Percentiles rank a stretch among this genome's conserved stretches.
phyloP scores from a whole-genome alignment of 2,797 vertebrate genomes.

The Rousettus madagascariensis region DNA sequence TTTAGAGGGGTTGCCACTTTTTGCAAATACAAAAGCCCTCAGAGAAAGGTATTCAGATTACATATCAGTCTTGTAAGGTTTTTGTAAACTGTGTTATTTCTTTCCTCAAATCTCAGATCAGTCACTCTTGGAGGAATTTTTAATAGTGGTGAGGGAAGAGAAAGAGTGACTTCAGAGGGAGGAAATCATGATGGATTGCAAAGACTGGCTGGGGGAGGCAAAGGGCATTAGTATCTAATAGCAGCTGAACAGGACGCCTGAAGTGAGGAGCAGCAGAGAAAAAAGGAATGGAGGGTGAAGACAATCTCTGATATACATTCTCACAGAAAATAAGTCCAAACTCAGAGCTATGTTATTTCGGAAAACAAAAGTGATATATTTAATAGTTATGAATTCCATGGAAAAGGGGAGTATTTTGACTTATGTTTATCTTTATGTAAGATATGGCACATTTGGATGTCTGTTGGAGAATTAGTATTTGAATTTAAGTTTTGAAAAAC shows the following conservation, averaged over 20 bases:
- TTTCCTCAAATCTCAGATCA: not conserved
- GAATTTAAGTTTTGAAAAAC: slow-evolving; percentile 39
- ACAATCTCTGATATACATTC: not conserved
- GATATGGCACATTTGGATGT: not conserved
- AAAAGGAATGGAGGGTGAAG: not conserved
- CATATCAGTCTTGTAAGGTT: not conserved
- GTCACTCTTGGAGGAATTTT: not conserved
- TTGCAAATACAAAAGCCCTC: not conserved
- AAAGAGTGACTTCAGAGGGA: not conserved
- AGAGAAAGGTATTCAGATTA: not conserved
- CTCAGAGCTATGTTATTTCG: not conserved
- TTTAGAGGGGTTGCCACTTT: not conserved
- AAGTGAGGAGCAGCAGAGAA: not conserved
- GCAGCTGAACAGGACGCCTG: not conserved
- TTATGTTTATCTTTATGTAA: not conserved
- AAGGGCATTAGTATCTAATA: not conserved
- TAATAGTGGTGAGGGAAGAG: not conserved
- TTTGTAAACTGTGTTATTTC: not conserved
- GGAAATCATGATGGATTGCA: not conserved
- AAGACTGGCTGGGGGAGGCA: not conserved
- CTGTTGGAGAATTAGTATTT: not conserved
- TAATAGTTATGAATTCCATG: not conserved
- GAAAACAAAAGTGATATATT: slow-evolving; percentile 1
- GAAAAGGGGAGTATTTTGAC: not conserved
- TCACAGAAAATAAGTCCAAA: not conserved